Percentiles rank a stretch among this genome's conserved stretches.
Conservation (phyloP, 2,113 vertebrate species). For the Pyrgilauda ruficollis region DNA sequence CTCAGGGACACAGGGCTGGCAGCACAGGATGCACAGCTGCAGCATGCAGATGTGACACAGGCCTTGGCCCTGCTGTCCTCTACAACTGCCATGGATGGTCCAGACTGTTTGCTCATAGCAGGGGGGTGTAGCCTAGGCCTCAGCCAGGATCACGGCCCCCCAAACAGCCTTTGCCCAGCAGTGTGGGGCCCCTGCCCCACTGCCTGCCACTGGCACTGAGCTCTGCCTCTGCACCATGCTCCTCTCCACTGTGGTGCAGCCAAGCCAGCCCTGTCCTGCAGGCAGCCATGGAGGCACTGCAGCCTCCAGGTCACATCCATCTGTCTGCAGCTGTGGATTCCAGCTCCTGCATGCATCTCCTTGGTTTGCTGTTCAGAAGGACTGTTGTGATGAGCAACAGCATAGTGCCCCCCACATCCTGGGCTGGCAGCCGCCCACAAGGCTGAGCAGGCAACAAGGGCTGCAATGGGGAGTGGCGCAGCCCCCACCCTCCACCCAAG, state of each 20-base stretch:
- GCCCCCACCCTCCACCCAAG: neutral
- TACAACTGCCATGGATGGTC: too few species aligned
- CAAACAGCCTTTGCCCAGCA: neutral
- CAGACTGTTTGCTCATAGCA: rapidly evolving
- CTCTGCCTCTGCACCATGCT: neutral
- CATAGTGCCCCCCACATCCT: neutral
- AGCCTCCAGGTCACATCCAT: neutral
- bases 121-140: neutral
- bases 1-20: neutral
- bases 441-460: neutral
- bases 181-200: neutral
- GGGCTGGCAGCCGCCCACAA: neutral
- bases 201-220: neutral
- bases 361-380: neutral
- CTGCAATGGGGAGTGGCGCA: rapidly evolving
- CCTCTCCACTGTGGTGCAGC: neutral
- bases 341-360: neutral
- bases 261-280: neutral
- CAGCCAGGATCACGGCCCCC: rapidly evolving
- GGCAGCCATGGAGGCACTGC: neutral
- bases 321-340: neutral
- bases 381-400: neutral
- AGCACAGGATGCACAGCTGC: rapidly evolving
- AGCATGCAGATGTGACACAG: rapidly evolving
- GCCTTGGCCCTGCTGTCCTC: neutral